phyloP scores from a whole-genome alignment of 2,797 vertebrate genomes.

The Loriculus beryllinus region DNA sequence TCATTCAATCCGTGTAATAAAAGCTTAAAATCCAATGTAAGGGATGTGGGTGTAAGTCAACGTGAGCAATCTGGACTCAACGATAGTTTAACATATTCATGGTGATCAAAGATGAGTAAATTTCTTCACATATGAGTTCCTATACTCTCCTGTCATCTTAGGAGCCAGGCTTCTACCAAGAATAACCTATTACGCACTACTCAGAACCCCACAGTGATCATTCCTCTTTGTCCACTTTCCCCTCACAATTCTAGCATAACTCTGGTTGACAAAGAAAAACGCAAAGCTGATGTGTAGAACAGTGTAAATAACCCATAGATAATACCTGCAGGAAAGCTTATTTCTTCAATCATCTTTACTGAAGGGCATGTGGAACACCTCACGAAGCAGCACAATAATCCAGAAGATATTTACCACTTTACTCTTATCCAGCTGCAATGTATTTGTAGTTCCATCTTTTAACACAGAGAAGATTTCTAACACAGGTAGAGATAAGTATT shows the following conservation, averaged over 20 bases:
- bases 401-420: not conserved
- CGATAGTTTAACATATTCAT: not conserved
- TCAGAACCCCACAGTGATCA: not conserved
- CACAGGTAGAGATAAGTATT: not conserved
- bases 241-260: not conserved
- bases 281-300: not conserved
- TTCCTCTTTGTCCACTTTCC: not conserved
- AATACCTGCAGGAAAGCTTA: not conserved
- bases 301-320: not conserved
- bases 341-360: not conserved
- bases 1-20: slow-evolving; percentile 15
- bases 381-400: not conserved
- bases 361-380: not conserved
- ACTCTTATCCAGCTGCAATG: not conserved
- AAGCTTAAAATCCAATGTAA: not conserved
- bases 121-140: not conserved
- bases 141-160: not conserved
- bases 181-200: not conserved
- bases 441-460: not conserved
- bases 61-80: not conserved
- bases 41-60: not conserved
- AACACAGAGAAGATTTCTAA: not conserved
- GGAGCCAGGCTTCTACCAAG: not conserved
- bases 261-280: not conserved
- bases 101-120: not conserved